Percentiles rank a stretch among this genome's conserved stretches.
These are phyloP conservation scores for Petrolisthes cinctipes DNA, from an alignment of 2,888 invertebrate species.

Conservation along the genomic window DNA sequence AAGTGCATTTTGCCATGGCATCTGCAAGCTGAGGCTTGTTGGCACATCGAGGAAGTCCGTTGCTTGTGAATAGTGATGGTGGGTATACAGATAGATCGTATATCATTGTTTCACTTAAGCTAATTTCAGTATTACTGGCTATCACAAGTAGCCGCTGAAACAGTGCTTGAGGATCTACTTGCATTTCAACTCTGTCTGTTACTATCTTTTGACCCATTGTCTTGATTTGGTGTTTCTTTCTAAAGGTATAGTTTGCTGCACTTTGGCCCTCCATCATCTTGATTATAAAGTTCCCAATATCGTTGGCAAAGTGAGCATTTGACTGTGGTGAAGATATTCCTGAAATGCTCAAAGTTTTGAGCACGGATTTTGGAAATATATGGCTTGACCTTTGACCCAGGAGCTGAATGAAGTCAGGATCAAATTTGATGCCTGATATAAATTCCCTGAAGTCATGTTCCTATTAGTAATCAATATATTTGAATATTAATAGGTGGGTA, in stretches of 20 bases:
- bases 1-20: constrained; percentile 24
- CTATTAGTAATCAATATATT: constrained; percentile 23
- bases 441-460: constrained; percentile 19
- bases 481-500: constrained; percentile 10
- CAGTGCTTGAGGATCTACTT: constrained; percentile 16
- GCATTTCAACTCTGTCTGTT: constrained; percentile 17
- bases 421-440: constrained; percentile 24
- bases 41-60: constrained; percentile 31
- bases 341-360: constrained; percentile 33
- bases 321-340: constrained; percentile 34
- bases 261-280: constrained; percentile 29
- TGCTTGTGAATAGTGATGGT: constrained; percentile 35
- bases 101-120: constrained; percentile 28
- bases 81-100: constrained; percentile 33
- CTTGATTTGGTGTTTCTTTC: constrained; percentile 34
- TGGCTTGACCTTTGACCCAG: neutral
- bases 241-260: constrained; percentile 18
- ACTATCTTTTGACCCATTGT: constrained; percentile 24
- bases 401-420: neutral
- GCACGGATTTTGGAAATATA: constrained; percentile 12
- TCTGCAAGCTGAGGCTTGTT: constrained; percentile 31
- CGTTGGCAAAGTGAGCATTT: constrained; percentile 35
- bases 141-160: constrained; percentile 21
- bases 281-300: constrained; percentile 19
- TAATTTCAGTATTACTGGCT: constrained; percentile 19